Conservation (phyloP, 2,113 vertebrate genomes). For the Furnarius figulus region DNA sequence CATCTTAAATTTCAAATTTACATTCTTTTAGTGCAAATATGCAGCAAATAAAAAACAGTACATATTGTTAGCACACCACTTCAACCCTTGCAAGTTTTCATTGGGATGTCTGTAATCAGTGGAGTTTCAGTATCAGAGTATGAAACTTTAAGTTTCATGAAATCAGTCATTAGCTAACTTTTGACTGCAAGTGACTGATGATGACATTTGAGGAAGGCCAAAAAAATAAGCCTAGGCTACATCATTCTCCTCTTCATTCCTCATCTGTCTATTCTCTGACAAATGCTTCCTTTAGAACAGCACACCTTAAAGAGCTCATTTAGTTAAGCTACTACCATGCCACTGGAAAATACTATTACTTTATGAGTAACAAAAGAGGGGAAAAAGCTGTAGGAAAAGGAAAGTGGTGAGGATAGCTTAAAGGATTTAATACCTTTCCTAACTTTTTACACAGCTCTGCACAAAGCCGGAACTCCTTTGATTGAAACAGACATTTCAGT, state of each 20-base stretch:
- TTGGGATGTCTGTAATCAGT: background rate
- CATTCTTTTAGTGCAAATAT: background rate
- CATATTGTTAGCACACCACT: background rate
- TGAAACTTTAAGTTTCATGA: background rate
- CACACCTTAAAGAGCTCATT: background rate
- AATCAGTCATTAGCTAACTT: background rate
- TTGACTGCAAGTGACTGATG: background rate
- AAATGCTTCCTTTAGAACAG: background rate
- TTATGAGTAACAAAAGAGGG: background rate
- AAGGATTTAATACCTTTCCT: conserved; percentile 74
- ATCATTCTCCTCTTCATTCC: background rate
- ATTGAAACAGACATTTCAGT: conserved; percentile 78
- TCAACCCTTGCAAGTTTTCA: background rate
- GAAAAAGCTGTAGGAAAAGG: background rate
- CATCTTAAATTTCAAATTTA: background rate
- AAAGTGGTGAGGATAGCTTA: background rate
- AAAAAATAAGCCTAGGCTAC: background rate
- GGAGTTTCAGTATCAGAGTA: background rate
- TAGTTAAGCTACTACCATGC: background rate
- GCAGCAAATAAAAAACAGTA: background rate
- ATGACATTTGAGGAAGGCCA: background rate
- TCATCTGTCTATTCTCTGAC: background rate
- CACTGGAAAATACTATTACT: background rate
- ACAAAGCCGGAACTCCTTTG: conserved; percentile 79
- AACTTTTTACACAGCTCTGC: conserved; percentile 77